Base-by-base conservation (phyloP, 1,140 invertebrate genomes). In the Andrena cerasifolii region DNA sequence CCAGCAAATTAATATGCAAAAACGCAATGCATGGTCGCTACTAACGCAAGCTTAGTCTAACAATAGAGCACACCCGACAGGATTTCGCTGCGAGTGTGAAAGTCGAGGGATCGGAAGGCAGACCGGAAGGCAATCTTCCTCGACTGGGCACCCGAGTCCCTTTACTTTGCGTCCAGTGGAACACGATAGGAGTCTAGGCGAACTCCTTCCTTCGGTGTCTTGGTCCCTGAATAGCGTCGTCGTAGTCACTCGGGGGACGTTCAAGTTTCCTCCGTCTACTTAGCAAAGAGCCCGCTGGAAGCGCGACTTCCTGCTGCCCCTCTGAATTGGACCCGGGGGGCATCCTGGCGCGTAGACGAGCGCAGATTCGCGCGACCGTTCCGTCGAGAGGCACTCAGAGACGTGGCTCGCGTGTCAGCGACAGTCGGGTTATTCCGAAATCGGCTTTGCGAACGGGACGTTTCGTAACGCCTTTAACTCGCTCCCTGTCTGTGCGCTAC, bases 141-240 rank as follows among this genome's bases (percentile, higher is more conserved):
- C 28, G 56, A 18, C 8, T 16, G 7, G 12, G n/a, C 33, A 75
- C 43, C 10, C 43, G 16, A 40, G 24, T 40, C 24, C 14, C 45
- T n/a, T n/a, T n/a, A n/a, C n/a, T n/a, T n/a, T n/a, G 7, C 6
- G 26, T 21, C 26, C 1, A 33, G 26, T 53, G 59, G 61, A 67
- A 82, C 21, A 28, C 24, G 54, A 81, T 83, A 72, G n/a, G n/a
- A 47, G 31, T 36, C 51, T n/a, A 14, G 45, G 45, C n/a, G n/a
- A n/a, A n/a, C 59, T 16, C 28, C 5, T 72, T 43, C 31, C 36
- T 28, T 10, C 6, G 14, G 45, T 26, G 26, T 40, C 36, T 1
- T 3, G 45, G 26, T 21, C 10, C 6, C 16, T 5, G 21, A 26
- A 16, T 31, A 58, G 14, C 43, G 21, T 59, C 33, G 65, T 28